phyloP scores from a whole-genome alignment of 2,797 vertebrate genomes.

The Linurgus olivaceus region DNA sequence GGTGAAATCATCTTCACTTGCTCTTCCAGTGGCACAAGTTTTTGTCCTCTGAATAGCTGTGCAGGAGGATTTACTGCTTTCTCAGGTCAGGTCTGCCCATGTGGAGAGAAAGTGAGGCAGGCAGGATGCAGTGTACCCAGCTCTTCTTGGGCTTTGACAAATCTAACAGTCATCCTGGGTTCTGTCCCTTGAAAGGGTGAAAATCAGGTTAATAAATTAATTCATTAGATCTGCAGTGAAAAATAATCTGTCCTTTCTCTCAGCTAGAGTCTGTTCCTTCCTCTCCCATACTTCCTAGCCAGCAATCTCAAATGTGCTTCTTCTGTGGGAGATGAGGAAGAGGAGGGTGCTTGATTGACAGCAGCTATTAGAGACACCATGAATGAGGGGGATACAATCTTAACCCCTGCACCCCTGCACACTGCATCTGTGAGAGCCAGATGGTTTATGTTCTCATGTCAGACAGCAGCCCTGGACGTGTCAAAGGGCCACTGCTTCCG shows the following conservation, averaged over 20 bases:
- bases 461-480: slow-evolving; percentile 16
- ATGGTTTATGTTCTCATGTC: slow-evolving; percentile 30
- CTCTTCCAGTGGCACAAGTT: background rate
- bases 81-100: background rate
- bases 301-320: background rate
- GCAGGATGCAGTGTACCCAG: background rate
- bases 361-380: background rate
- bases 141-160: background rate
- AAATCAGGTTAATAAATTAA: background rate
- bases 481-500: slow-evolving; percentile 13
- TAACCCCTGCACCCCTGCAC: background rate
- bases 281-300: background rate
- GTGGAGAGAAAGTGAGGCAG: background rate
- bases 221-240: background rate
- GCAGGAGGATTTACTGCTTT: background rate
- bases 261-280: background rate
- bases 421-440: slow-evolving; percentile 16
- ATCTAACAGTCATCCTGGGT: background rate
- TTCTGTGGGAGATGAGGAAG: background rate
- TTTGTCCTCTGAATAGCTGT: background rate
- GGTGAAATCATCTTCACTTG: background rate
- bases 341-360: slow-evolving; percentile 31
- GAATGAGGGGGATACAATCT: background rate
- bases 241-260: background rate
- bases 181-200: background rate